Conservation (phyloP, 2,113 vertebrate genomes). For the Platysternon megacephalum region DNA sequence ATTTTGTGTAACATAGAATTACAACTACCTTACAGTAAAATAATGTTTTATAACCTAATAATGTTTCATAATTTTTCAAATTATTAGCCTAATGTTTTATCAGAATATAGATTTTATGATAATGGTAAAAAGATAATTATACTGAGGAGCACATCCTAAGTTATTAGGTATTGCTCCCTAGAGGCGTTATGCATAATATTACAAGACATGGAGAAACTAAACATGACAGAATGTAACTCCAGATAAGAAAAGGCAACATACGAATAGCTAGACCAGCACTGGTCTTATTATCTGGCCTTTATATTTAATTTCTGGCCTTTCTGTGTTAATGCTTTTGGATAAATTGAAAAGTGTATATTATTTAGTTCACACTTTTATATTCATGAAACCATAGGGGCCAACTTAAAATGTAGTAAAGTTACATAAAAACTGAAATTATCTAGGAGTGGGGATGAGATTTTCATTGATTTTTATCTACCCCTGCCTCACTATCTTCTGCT, state of each 20-base stretch:
- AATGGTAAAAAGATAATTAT: conserved; percentile 33
- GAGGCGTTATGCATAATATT: background rate
- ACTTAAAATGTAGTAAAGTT: background rate
- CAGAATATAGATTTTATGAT: conserved; percentile 31
- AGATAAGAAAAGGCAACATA: background rate
- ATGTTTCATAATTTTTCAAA: background rate
- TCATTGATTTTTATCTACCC: background rate
- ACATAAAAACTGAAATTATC: background rate
- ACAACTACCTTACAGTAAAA: background rate
- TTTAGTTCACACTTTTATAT: background rate
- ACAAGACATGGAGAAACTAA: background rate
- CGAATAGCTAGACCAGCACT: background rate
- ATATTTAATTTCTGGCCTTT: background rate
- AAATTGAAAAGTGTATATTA: background rate
- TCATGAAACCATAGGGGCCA: background rate
- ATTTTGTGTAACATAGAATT: background rate
- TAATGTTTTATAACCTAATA: background rate
- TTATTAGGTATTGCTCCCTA: accelerated
- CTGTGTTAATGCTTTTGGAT: background rate
- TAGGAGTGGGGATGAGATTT: background rate
- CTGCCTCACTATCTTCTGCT: background rate
- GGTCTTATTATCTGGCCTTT: background rate
- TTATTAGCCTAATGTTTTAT: conserved; percentile 33
- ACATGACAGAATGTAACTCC: background rate
- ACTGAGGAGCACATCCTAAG: background rate